These are phyloP conservation scores for Rhyacophila evoluta DNA, from an alignment of 2,888 invertebrate genomes.

Conservation along the genomic window DNA sequence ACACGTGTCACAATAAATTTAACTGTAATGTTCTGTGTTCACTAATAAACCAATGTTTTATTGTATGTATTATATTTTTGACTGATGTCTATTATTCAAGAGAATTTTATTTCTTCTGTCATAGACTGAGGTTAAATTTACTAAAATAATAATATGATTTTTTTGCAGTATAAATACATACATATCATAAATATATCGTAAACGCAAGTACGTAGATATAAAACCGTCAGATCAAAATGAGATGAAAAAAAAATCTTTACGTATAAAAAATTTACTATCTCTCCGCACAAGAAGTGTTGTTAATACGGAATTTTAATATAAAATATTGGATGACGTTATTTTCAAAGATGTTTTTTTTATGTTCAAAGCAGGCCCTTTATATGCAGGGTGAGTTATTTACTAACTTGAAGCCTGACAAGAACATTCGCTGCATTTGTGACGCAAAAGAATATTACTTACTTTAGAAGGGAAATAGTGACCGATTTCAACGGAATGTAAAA, in stretches of 20 bases:
- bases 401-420: slow-evolving; percentile 25
- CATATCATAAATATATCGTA: too few species aligned
- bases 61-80: too few species aligned
- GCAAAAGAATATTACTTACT: not conserved
- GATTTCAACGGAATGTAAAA: too few species aligned
- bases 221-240: slow-evolving; percentile 6
- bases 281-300: not conserved
- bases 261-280: not conserved
- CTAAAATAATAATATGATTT: too few species aligned
- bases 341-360: slow-evolving; percentile 17
- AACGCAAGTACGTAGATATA: not conserved
- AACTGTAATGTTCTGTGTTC: too few species aligned
- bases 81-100: too few species aligned
- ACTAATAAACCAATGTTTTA: too few species aligned
- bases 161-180: too few species aligned
- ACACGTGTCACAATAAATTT: too few species aligned
- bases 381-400: not conserved
- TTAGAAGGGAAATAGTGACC: too few species aligned
- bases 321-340: slow-evolving; percentile 9
- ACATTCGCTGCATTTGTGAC: slow-evolving; percentile 33
- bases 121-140: too few species aligned
- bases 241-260: not conserved
- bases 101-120: too few species aligned
- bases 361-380: not conserved
- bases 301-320: slow-evolving; percentile 10